A percentile compares a stretch with the other conserved stretches of the same genome.
Conservation (phyloP, 2,888 invertebrate genomes). For the Drosophila meridiana region DNA sequence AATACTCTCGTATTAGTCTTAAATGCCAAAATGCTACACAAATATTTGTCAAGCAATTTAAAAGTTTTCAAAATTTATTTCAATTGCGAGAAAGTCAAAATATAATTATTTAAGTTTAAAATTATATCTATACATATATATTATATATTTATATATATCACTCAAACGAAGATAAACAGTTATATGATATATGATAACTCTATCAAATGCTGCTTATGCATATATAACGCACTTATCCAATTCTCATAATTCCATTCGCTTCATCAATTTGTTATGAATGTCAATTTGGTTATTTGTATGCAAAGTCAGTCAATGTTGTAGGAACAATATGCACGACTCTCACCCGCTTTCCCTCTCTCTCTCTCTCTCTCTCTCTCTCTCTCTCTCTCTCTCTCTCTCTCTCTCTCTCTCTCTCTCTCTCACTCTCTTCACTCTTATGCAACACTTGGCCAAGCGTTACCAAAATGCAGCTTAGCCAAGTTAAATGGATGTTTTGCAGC, state of each 20-base stretch:
- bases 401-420: slow-evolving; percentile 20
- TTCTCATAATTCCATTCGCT: not conserved
- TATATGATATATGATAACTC: not conserved
- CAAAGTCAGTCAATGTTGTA: not conserved
- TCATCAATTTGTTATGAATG: not conserved
- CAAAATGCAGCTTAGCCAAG: slow-evolving; percentile 38
- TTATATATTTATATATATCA: not conserved
- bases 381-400: not conserved
- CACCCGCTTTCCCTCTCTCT: not conserved
- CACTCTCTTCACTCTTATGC: slow-evolving; percentile 18
- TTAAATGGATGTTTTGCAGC: slow-evolving; percentile 24
- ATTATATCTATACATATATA: not conserved
- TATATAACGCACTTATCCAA: not conserved
- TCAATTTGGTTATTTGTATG: slow-evolving; percentile 20
- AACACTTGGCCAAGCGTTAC: slow-evolving; percentile 8
- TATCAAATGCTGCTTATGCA: not conserved
- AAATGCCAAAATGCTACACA: slow-evolving; percentile 7
- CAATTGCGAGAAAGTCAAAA: not conserved
- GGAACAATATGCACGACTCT: not conserved
- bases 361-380: slow-evolving; percentile 19
- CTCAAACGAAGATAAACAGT: not conserved
- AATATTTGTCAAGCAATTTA: slow-evolving; percentile 9
- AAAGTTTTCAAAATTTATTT: not conserved
- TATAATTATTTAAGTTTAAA: not conserved
- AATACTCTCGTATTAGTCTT: slow-evolving; percentile 32